Evolutionary conservation across 1,140 invertebrate species (phyloP).

Genomic region (Sitobion miscanthi): DNA sequence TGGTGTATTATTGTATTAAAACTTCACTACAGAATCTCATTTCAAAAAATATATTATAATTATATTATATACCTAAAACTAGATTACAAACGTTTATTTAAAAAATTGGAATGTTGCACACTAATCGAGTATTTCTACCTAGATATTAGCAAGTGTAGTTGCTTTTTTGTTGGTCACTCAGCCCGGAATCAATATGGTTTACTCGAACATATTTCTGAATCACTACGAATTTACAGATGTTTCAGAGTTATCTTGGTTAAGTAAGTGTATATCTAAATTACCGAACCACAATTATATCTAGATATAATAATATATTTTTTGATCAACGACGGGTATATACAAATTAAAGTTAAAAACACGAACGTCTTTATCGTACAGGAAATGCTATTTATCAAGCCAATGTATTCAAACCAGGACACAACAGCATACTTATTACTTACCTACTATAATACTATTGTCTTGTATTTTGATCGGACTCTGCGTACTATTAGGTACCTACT

Average conservation of each 20-base stretch:
- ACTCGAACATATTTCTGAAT: conserved; percentile 59
- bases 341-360: neutral
- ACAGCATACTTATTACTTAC: neutral
- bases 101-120: neutral
- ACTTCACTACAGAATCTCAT: neutral
- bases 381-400: neutral
- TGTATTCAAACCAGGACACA: neutral
- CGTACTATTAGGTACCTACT: neutral
- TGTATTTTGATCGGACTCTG: neutral
- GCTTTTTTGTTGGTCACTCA: conserved; percentile 58
- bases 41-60: neutral
- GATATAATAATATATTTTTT: neutral
- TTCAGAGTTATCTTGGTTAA: conserved; percentile 59
- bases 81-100: neutral
- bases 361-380: neutral
- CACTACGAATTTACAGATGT: conserved; percentile 57
- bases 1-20: neutral
- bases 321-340: neutral
- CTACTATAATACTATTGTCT: neutral
- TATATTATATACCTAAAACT: neutral
- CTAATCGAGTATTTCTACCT: neutral
- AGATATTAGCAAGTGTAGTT: conserved; percentile 54
- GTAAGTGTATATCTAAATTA: conserved; percentile 54
- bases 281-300: neutral
- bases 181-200: conserved; percentile 60